Evolutionary conservation across 2,888 invertebrate species (phyloP).

Genomic region (Hypolimnas misippus): DNA sequence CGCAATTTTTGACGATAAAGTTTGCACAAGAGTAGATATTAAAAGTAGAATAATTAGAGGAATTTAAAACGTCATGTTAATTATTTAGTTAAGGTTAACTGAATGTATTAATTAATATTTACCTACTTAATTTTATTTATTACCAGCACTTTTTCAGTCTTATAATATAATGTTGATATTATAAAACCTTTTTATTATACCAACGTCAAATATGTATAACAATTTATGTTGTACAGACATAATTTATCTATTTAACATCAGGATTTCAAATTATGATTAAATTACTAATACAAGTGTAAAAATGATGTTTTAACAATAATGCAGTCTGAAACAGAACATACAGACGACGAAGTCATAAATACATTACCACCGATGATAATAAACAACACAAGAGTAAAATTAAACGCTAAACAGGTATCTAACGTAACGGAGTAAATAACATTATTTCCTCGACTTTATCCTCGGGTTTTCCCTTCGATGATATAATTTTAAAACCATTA

Average conservation of each 20-base stretch:
- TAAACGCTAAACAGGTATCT: constrained; percentile 53
- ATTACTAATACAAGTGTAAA: not conserved
- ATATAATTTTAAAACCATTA: constrained; percentile 12
- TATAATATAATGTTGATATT: no score
- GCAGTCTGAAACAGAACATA: constrained; percentile 37
- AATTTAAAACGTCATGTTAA: no score
- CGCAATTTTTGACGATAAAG: no score
- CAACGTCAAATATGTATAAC: no score
- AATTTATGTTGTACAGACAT: not conserved
- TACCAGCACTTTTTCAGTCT: no score
- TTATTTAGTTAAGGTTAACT: no score
- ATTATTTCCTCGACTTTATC: constrained; percentile 15
- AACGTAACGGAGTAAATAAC: constrained; percentile 17
- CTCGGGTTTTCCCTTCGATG: constrained; percentile 16
- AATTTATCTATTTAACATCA: not conserved
- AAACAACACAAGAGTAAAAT: constrained; percentile 53
- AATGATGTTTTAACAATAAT: constrained; percentile 30
- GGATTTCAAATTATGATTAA: not conserved
- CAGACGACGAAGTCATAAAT: constrained; percentile 39
- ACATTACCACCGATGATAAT: constrained; percentile 54
- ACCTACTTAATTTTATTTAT: no score
- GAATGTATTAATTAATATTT: no score
- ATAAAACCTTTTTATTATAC: no score
- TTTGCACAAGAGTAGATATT: no score
- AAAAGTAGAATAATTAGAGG: no score